These are phyloP conservation scores for Dendronephthya gigantea DNA, from an alignment of 64 coral and sea anemone species.

Conservation along the genomic window DNA sequence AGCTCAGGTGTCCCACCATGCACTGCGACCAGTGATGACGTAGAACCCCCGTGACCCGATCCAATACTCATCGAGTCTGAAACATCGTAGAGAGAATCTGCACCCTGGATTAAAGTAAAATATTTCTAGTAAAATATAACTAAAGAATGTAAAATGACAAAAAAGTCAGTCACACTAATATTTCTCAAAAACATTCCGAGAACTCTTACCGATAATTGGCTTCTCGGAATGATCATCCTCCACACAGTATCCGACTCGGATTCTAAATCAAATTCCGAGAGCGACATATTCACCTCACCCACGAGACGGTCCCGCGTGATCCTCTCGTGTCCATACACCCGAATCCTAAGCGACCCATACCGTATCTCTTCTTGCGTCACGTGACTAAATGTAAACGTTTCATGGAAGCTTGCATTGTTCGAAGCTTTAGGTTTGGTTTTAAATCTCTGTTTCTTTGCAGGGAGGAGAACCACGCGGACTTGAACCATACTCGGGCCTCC, in stretches of 20 bases:
- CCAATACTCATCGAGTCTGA: conserved; percentile 91
- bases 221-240: conserved; percentile 86
- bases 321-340: conserved; percentile 87
- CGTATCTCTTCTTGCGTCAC: conserved; percentile 70
- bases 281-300: conserved; percentile 64
- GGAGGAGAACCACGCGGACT: conserved; percentile 72
- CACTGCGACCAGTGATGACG: conserved; percentile 81
- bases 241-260: conserved; percentile 68
- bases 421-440: conserved; percentile 98
- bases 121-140: neutral
- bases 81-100: conserved; percentile 96
- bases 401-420: conserved; percentile 90
- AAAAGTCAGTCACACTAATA: neutral
- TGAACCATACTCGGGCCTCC: conserved; percentile 72
- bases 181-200: neutral
- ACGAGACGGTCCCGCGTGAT: conserved; percentile 69
- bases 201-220: conserved; percentile 58
- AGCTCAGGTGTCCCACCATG: conserved; percentile 86
- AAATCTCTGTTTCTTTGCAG: conserved; percentile 76
- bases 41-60: conserved; percentile 61
- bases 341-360: conserved; percentile 63
- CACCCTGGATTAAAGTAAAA: conserved; percentile 41
- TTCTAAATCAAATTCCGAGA: conserved; percentile 88
- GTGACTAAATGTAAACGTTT: conserved; percentile 87
- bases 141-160: neutral